Base-by-base conservation (phyloP, 2,797 vertebrate species). In the Xyrichtys novacula region DNA sequence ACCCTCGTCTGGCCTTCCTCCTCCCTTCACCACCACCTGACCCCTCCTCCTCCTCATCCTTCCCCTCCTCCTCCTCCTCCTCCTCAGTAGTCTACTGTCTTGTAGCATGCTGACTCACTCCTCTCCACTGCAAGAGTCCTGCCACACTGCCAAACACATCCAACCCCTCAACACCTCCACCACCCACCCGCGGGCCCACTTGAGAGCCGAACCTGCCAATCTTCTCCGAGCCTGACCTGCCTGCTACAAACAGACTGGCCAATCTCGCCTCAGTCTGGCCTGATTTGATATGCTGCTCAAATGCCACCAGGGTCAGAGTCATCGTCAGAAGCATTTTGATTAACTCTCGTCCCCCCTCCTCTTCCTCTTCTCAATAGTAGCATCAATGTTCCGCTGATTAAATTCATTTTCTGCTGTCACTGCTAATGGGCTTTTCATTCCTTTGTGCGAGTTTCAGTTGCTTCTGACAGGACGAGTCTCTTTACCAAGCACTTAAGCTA, bases 351-450 rank as follows among this genome's bases (percentile, higher is more conserved):
- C 31, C 10, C 20, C 20, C n/a, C 32, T 29, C 25, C 11, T 15
- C 34, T 19, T 25, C 44, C 44, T 25, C 34, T 16, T 50, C 54
- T 68, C 66, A 64, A 58, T 64, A 50, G 23, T 15, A 54, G 70
- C 60, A 14, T 74, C 61, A 65, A 31, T 71, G 49, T 69, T 65
- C 44, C 1, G 7, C 78, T 61, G 44, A 68, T 81, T 76, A 77
- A 77, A 87, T 87, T 65, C 22, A 78, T 82, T 80, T 71, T 64
- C 49, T n/a, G 36, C 52, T 57, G 68, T 79, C 73, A 64, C 17
- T 23, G 44, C 36, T 83, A 74, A 87, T 77, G 40, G 65, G 61
- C 63, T 80, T 83, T 81, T 80, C 59, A 61, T 81, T 80, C 54
- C 28, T 79, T 78, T 72, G 76, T 71, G 64, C 20, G 67, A 71